These are phyloP conservation scores for Larimichthys polyactis DNA, from an alignment of 2,113 vertebrate species.

Conservation along the genomic window DNA sequence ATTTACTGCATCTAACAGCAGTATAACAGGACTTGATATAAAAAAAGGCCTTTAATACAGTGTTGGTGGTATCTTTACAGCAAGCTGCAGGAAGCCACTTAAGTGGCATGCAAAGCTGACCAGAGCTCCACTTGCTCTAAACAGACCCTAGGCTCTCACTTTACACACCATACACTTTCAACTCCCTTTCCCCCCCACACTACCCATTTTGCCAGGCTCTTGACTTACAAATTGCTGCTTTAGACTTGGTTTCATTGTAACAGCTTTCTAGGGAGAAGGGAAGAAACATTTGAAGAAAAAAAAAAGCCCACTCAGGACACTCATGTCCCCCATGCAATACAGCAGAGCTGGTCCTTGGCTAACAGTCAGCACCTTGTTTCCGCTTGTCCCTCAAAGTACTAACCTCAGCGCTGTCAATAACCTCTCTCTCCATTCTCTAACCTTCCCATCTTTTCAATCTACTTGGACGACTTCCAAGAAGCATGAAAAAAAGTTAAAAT, in stretches of 20 bases:
- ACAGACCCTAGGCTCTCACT: conserved; percentile 65
- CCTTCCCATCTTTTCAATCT: conserved; percentile 80
- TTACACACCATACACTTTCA: conserved; percentile 61
- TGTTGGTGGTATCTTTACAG: conserved; percentile 35
- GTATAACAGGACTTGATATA: background rate
- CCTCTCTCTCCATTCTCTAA: conserved; percentile 78
- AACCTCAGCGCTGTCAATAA: conserved; percentile 82
- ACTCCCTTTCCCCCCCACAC: conserved; percentile 49
- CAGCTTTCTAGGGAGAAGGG: conserved; percentile 69
- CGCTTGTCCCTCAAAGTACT: conserved; percentile 85
- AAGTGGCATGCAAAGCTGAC: conserved; percentile 59
- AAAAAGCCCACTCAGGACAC: conserved; percentile 80
- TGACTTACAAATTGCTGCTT: conserved; percentile 86
- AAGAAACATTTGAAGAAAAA: conserved; percentile 65
- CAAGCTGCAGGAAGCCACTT: conserved; percentile 49
- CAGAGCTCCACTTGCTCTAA: conserved; percentile 66
- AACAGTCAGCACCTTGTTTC: conserved; percentile 90
- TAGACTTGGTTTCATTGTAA: conserved; percentile 80
- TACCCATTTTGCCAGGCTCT: conserved; percentile 77
- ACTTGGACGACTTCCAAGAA: conserved; percentile 81
- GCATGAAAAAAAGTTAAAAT: conserved; percentile 75
- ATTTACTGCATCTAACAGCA: background rate
- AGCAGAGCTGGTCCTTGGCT: conserved; percentile 80
- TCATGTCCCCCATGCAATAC: conserved; percentile 85
- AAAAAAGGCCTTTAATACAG: background rate